Base-by-base conservation (phyloP, 2,797 vertebrate genomes). In the Chlorospingus semifuscus region DNA sequence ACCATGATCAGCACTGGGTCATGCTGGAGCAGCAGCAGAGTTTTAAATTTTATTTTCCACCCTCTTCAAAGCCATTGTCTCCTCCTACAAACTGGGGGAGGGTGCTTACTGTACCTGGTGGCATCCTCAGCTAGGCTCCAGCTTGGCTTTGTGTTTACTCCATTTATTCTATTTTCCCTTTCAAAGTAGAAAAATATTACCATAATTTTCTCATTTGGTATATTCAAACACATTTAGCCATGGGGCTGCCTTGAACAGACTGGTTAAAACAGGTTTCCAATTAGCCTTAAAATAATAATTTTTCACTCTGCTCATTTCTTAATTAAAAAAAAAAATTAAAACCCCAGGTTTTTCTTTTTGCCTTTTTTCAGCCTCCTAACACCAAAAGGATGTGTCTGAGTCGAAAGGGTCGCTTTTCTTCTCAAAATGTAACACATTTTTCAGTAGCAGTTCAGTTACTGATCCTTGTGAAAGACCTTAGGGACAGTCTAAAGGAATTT, bases 211-310 rank as follows among this genome's bases (percentile, higher is more conserved):
- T 93, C 41, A 34, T 4, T 64, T 12, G 13, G 29, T 70, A 27
- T 82, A 89, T 30, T 87, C 16, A 78, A 90, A 85, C 39, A 66
- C 18, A 46, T 90, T 83, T 68, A 64, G 68, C 24, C 63, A 72
- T 0, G 1, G 30, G 11, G 44, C 59, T 0, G 0, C 26, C 65
- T 89, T 56, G 29, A 90, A 81, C 37, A 66, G 44, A 36, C 77
- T 83, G 55, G 59, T 89, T 72, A 89, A 42, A 84, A 68, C 50
- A 57, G 39, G 60, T 80, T 94, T 93, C 39, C 44, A 44, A 47
- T 74, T 56, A 77, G 39, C 26, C 32, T 91, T 89, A 72, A 93
- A 94, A 90, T 85, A 91, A 22, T 83, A 89, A 66, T 80, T 91
- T 63, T 29, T 50, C 26, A 11, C 27, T 57, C 30, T 41, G n/a